These are phyloP conservation scores for Epicauta chinensis DNA, from an alignment of 1,140 invertebrate genomes.

Conservation along the genomic window DNA sequence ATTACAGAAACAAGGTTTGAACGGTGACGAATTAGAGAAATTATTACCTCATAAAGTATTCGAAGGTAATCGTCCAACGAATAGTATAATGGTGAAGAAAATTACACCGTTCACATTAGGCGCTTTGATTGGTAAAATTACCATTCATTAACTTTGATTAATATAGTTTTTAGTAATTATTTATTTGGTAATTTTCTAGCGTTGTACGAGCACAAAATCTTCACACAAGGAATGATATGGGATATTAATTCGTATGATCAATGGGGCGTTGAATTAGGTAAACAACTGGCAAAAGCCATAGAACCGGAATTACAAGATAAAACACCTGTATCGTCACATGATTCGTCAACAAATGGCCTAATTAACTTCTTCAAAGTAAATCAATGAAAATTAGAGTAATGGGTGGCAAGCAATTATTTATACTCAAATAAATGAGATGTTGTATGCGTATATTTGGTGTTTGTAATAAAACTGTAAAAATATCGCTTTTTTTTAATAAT, in stretches of 20 bases:
- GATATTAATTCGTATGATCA: conserved; percentile 99
- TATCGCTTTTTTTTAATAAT: not conserved
- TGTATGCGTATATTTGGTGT: not conserved
- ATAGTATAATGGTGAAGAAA: conserved; percentile 92
- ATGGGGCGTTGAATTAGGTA: conserved; percentile 99
- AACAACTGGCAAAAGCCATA: conserved; percentile 96
- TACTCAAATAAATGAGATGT: not conserved
- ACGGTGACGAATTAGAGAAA: conserved; percentile 63
- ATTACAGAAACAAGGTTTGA: conserved; percentile 64
- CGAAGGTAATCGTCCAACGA: conserved; percentile 94
- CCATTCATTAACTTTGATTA: not conserved
- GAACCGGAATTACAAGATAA: conserved; percentile 81
- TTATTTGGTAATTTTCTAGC: conserved; percentile 54
- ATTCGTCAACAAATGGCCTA: conserved; percentile 88
- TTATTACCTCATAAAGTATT: conserved; percentile 97
- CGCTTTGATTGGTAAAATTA: conserved; percentile 81
- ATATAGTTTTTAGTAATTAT: too few species aligned
- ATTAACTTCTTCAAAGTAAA: conserved; percentile 87
- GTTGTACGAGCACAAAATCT: conserved; percentile 98
- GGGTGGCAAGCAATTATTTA: too few species aligned
- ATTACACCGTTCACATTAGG: conserved; percentile 93
- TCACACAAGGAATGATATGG: conserved; percentile 97
- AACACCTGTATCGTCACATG: conserved; percentile 63
- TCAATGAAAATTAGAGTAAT: too few species aligned
- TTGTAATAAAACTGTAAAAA: not conserved